Evolutionary conservation across 2,888 invertebrate genomes (phyloP).

Genomic region (Drosophila prostipennis): DNA sequence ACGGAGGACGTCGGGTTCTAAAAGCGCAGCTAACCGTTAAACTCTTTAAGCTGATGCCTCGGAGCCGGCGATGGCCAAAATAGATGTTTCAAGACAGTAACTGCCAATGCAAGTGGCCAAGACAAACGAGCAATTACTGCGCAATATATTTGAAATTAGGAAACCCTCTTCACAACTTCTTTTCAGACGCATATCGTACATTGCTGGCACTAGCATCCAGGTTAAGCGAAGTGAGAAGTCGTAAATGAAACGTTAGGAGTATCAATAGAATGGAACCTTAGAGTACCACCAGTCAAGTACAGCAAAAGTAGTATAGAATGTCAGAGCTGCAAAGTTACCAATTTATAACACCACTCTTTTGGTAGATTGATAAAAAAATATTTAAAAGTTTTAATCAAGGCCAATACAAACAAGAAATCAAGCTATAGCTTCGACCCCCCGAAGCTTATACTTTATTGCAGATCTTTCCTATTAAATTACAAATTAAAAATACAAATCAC

Average conservation of each 20-base stretch:
- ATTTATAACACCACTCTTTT: too few species aligned
- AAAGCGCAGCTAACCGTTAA: slow-evolving; percentile 47
- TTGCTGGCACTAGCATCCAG: neutral
- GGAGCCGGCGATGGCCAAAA: slow-evolving; percentile 4
- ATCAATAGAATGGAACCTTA: neutral
- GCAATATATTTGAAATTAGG: slow-evolving; percentile 56
- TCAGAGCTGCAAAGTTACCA: too few species aligned
- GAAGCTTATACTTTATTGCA: too few species aligned
- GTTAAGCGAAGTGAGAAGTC: neutral
- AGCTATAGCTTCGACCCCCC: too few species aligned
- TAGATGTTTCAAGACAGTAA: slow-evolving; percentile 10
- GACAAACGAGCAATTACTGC: slow-evolving; percentile 63
- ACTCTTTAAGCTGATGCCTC: slow-evolving; percentile 32
- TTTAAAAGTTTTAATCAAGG: too few species aligned
- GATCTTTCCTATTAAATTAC: too few species aligned
- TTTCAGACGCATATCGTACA: neutral
- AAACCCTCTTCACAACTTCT: slow-evolving; percentile 37
- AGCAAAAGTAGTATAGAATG: neutral
- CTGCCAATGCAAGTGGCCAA: slow-evolving; percentile 33
- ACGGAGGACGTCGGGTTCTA: slow-evolving; percentile 30
- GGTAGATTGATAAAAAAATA: too few species aligned
- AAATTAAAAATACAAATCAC: too few species aligned
- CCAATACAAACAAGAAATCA: too few species aligned
- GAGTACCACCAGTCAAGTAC: neutral
- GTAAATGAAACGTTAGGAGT: neutral